phyloP scores from a whole-genome alignment of 2,888 invertebrate species.

The Aporophyla lueneburgensis region DNA sequence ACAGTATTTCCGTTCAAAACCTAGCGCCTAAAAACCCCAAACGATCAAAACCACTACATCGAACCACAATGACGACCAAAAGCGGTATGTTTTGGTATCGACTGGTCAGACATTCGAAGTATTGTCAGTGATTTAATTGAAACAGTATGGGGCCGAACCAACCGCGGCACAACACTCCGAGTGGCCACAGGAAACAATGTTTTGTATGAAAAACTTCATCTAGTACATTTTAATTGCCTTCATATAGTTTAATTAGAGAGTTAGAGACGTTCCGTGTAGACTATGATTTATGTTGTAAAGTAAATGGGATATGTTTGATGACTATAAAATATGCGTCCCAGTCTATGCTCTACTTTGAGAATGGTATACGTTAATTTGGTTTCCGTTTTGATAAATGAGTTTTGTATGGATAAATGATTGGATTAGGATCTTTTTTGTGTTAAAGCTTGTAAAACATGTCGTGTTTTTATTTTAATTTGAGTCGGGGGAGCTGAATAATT shows the following conservation, averaged over 20 bases:
- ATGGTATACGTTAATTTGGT: conserved; percentile 54
- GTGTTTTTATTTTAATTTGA: conserved; percentile 41
- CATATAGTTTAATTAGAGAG: conserved; percentile 87
- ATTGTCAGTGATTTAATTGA: conserved; percentile 91
- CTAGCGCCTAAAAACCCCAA: conserved; percentile 31
- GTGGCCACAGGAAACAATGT: conserved; percentile 86
- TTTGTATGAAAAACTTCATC: conserved; percentile 86
- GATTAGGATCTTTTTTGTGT: conserved; percentile 43
- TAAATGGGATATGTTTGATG: conserved; percentile 78
- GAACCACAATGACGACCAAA: conserved; percentile 70
- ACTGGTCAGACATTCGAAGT: conserved; percentile 86
- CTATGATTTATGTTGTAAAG: conserved; percentile 83
- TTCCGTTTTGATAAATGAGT: conserved; percentile 65
- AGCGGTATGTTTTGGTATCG: conserved; percentile 86
- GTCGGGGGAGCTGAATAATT: conserved; percentile 17
- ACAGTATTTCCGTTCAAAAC: background rate
- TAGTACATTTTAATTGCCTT: conserved; percentile 86
- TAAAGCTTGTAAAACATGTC: conserved; percentile 27
- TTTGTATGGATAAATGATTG: conserved; percentile 54
- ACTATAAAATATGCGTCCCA: conserved; percentile 72
- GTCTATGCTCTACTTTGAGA: conserved; percentile 47
- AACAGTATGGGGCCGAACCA: conserved; percentile 86
- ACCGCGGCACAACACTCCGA: conserved; percentile 75
- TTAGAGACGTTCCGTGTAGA: conserved; percentile 79
- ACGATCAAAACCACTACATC: conserved; percentile 75